Evolutionary conservation across 2,888 invertebrate species (phyloP), one percentile per base, ranked within the genome.

Genomic region (Sepioteuthis lessoniana): DNA sequence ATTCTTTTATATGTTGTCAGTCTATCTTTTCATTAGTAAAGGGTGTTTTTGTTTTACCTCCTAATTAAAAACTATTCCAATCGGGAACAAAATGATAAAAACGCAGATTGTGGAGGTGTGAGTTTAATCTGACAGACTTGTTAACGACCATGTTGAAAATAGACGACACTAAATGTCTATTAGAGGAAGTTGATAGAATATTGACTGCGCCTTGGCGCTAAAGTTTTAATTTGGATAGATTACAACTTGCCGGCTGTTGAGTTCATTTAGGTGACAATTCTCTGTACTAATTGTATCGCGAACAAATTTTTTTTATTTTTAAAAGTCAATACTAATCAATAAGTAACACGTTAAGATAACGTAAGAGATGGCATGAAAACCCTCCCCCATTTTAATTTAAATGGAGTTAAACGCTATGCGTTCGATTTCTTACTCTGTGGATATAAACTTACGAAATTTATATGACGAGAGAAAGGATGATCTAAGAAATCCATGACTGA

Each of bases 201-300:
- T 76, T 76, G 76, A 76, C 76, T 76, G 76, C 76, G 76, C 76
- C 31, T 76, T 31, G n/a, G 76, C 16, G 76, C n/a, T 76, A 76
- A 76, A 76, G n/a, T 76, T 76, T 76, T 76, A 76, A 76, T 76
- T 76, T 76, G n/a, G 76, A 31, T 76, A n/a, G 76, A 76, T 76
- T 76, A 76, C 76, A 76, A 76, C 0, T 76, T 76, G 31, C 13
- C n/a, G 76, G 76, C n/a, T 76, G 76, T 76, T 76, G 16, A 76
- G 76, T 76, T 76, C 76, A n/a, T 13, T 31, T n/a, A 76, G n/a
- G 31, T 76, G 76, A 76, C 76, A n/a, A 13, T 76, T 31, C n/a
- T 76, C 76, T 31, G n/a, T 76, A 76, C 31, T 76, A 76, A 76
- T n/a, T n/a, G 31, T n/a, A 76, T 76, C 76, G 76, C 19, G n/a